Percentiles rank a stretch among this genome's conserved stretches.
These are phyloP conservation scores for Macquaria australasica DNA, from an alignment of 2,113 vertebrate species.

Conservation along the genomic window DNA sequence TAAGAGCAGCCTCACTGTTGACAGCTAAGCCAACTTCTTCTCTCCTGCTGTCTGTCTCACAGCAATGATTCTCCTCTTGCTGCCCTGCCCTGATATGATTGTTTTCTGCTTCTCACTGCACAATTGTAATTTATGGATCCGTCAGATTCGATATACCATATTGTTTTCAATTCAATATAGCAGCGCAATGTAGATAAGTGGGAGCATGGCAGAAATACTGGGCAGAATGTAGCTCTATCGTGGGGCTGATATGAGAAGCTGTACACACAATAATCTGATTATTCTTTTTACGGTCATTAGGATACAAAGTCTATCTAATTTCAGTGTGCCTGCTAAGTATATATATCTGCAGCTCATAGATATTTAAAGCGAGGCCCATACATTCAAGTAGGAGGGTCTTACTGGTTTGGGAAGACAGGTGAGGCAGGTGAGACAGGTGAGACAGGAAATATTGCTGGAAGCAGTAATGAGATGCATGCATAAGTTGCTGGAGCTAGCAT, in stretches of 20 bases:
- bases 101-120: conserved; percentile 46
- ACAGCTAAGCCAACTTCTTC: conserved; percentile 22
- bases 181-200: conserved; percentile 31
- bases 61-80: conserved; percentile 10
- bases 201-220: neutral
- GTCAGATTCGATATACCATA: conserved; percentile 50
- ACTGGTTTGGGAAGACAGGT: too few relatives aligned
- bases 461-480: neutral
- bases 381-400: neutral
- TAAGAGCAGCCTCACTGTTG: conserved; percentile 32
- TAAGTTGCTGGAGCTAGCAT: neutral
- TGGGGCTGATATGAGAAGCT: conserved; percentile 9
- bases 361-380: neutral
- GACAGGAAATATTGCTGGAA: too few relatives aligned
- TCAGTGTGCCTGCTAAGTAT: neutral
- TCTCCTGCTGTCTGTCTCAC: conserved; percentile 8
- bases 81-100: conserved; percentile 30
- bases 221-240: neutral
- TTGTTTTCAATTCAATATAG: conserved; percentile 63
- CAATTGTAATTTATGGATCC: conserved; percentile 49
- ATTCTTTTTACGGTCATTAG: neutral
- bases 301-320: neutral
- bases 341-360: neutral
- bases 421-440: neutral
- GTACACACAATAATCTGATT: conserved; percentile 19